Evolutionary conservation across 1,140 invertebrate genomes (phyloP), one percentile per base, ranked within the genome.

Genomic region (Caenorhabditis remanei): DNA sequence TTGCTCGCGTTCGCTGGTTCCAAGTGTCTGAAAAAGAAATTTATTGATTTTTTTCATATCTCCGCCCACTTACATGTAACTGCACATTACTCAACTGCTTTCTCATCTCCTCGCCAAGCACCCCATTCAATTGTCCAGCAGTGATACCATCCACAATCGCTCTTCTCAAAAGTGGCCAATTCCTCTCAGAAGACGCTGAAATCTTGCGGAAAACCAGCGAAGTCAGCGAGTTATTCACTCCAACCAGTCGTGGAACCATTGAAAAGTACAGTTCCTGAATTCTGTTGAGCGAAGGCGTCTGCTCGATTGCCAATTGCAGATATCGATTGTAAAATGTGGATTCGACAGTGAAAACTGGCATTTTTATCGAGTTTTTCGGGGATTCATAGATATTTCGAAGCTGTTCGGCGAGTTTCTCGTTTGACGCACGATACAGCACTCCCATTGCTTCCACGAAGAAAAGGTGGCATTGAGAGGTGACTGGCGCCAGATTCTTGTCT

Each of bases 181-280:
- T 85, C 7, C 79, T 88, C 58, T 82, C 48, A 6, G 50, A 61
- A 40, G 56, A 67, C 48, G 48, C 14, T 19, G n/a, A 43, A 32
- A 84, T 3, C n/a, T 65, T 88, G 13, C 58, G n/a, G 21, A 24
- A 85, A 32, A 65, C 19, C 2, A 55, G 58, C 6, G 82, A 48
- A 13, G 19, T 21, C 19, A 90, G 9, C 5, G n/a, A 43, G 32
- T 85, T 63, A 46, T 50, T 89, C 1, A 87, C 85, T 21, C 90
- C 90, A n/a, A 90, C 90, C 6, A 90, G 50, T 32, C 90, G n/a
- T 16, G 90, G 90, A 8, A 90, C 89, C 58, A 90, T 48, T 24
- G 83, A 58, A 8, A 43, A 83, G 48, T 90, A 90, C 32, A 87
- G 24, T 14, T 85, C 50, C 55, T 87, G 58, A 19, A 87, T 82